phyloP scores from a whole-genome alignment of 2,113 vertebrate species.

The Otolemur garnettii region DNA sequence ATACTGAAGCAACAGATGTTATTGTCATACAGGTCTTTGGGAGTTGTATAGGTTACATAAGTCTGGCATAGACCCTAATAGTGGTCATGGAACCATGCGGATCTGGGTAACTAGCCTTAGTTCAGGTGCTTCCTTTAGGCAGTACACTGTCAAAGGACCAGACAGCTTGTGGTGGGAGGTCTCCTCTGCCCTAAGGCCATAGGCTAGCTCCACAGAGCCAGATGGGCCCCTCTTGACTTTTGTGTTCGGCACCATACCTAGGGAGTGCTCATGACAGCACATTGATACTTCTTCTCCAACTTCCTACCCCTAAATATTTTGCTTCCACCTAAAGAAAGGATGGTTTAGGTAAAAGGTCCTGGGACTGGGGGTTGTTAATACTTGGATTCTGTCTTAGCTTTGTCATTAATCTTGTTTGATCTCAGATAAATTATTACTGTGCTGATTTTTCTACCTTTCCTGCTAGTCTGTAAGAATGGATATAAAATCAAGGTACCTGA shows the following conservation, averaged over 20 bases:
- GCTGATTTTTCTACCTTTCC: slow-evolving; percentile 1
- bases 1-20: not conserved
- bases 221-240: not conserved
- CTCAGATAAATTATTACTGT: not conserved
- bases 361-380: not conserved
- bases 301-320: not conserved
- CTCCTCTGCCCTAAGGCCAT: not conserved
- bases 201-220: not conserved
- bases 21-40: not conserved
- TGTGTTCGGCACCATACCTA: not conserved
- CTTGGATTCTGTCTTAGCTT: not conserved
- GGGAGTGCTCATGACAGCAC: not conserved
- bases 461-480: not conserved
- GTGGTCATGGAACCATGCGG: not conserved
- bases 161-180: not conserved
- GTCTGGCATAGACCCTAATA: not conserved
- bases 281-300: not conserved
- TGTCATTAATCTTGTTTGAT: not conserved
- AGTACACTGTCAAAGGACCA: not conserved
- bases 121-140: not conserved
- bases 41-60: not conserved
- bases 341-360: not conserved
- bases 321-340: not conserved
- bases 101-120: not conserved
- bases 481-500: not conserved